Base-by-base conservation (phyloP, 1,140 invertebrate genomes). In the Orius laevigatus region DNA sequence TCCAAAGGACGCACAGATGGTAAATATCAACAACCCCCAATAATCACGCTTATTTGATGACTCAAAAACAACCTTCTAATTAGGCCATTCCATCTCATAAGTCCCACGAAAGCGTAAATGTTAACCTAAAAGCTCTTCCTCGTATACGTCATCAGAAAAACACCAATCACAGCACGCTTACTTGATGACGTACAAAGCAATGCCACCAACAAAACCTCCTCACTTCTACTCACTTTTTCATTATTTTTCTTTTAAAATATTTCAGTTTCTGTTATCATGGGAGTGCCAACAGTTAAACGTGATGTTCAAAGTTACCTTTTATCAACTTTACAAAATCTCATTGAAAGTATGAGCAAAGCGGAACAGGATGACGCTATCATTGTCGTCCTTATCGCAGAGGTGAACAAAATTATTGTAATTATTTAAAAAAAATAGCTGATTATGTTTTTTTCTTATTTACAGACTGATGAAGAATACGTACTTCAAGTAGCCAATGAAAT, bases 381-480 rank as follows among this genome's bases (percentile, higher is more conserved):
- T 46, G 77, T 97, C 19, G 79, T 97, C 16, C 84, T 90, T 61
- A 76, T 96, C 49, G 91, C 87, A 0, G 92, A 96, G 73, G 73
- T 75, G 60, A 65, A 25, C 25, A 25, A 25, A 25, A 25, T n/a
- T n/a, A n/a, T n/a, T n/a, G 49, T 43, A 57, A 59, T 56, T 34
- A 55, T 31, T 55, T n/a, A n/a, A n/a, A n/a, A n/a, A n/a, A n/a
- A n/a, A n/a, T n/a, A n/a, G n/a, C 48, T 48, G 55, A 57, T 40
- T 51, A 39, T 54, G 46, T 59, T 58, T 62, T 42, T n/a, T 45
- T 12, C 6, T 16, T 45, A 31, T 56, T 66, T 65, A 33, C 62
- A 75, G 70, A 78, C 74, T 31, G 78, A 84, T 57, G 54, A 76
- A 49, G 73, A 81, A n/a, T 79, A 78, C 55, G 75, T 84, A 5